Evolutionary conservation across 23 tunicate species (phyloP).

Genomic region (Trididemnum clinides): DNA sequence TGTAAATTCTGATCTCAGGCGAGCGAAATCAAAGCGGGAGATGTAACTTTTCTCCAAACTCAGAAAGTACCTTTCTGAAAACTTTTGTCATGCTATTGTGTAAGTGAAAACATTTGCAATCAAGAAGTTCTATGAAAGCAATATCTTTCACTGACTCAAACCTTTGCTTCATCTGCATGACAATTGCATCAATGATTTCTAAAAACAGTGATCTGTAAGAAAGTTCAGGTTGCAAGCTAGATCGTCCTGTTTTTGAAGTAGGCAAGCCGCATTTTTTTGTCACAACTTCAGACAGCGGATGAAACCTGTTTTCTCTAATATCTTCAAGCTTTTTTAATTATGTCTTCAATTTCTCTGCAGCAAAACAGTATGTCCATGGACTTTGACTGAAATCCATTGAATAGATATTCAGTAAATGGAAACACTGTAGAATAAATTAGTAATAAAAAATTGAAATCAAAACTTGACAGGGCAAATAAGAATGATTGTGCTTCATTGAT

Average conservation of each 20-base stretch:
- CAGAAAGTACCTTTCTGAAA: background rate
- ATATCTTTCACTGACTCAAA: slow-evolving; percentile 15
- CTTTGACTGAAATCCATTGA: slow-evolving; percentile 10
- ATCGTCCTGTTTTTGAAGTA: too few species aligned
- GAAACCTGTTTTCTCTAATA: background rate
- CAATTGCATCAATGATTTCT: background rate
- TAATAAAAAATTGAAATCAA: background rate
- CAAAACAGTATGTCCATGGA: background rate
- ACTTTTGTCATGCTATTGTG: background rate
- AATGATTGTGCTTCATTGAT: slow-evolving; percentile 8
- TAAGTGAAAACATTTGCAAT: background rate
- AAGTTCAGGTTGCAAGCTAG: background rate
- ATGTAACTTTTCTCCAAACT: background rate
- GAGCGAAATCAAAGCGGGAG: slow-evolving; percentile 1
- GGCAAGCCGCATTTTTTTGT: background rate
- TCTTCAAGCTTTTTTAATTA: slow-evolving; percentile 2
- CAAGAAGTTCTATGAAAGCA: background rate
- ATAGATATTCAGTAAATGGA: slow-evolving; percentile 12
- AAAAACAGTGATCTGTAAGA: slow-evolving; percentile 1
- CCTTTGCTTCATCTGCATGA: slow-evolving; percentile 1
- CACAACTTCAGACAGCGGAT: background rate
- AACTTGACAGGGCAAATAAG: background rate
- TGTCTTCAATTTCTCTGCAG: too few species aligned
- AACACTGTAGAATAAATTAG: background rate
- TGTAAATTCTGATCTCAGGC: background rate